Conservation (phyloP, 2,113 vertebrate species). For the Ctenomys sociabilis region DNA sequence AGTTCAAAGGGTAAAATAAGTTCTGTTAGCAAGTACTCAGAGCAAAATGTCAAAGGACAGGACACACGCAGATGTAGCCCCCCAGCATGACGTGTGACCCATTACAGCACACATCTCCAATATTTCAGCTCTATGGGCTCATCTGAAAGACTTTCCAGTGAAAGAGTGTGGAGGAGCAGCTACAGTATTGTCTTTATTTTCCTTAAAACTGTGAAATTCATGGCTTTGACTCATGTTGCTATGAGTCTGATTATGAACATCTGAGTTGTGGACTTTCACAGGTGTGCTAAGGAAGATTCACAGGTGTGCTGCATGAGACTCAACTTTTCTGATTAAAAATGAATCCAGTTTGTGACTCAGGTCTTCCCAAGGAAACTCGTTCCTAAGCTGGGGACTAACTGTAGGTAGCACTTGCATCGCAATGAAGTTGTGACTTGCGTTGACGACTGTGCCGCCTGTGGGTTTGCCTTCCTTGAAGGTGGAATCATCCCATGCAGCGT, state of each 20-base stretch:
- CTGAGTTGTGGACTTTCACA: neutral
- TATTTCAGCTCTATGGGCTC: neutral
- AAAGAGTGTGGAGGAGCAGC: neutral
- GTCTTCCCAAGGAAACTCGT: neutral
- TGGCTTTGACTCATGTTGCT: neutral
- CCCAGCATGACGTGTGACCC: too few relatives aligned
- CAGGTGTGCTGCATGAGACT: neutral
- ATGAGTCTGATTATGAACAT: neutral
- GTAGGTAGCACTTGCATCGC: neutral
- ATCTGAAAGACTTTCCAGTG: neutral
- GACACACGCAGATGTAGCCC: neutral
- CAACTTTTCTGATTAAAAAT: neutral
- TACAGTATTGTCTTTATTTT: neutral
- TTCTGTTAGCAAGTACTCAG: neutral
- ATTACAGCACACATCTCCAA: accelerated
- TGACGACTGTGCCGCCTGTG: neutral
- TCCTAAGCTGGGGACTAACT: neutral
- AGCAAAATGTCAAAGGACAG: neutral
- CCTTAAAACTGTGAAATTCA: neutral
- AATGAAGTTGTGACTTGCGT: neutral
- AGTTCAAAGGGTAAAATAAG: neutral
- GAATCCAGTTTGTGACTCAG: neutral
- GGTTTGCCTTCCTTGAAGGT: neutral
- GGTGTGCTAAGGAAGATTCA: neutral
- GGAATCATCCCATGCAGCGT: accelerated